Evolutionary conservation across 2,113 vertebrate species (phyloP).

Genomic region (Scopus umbretta): DNA sequence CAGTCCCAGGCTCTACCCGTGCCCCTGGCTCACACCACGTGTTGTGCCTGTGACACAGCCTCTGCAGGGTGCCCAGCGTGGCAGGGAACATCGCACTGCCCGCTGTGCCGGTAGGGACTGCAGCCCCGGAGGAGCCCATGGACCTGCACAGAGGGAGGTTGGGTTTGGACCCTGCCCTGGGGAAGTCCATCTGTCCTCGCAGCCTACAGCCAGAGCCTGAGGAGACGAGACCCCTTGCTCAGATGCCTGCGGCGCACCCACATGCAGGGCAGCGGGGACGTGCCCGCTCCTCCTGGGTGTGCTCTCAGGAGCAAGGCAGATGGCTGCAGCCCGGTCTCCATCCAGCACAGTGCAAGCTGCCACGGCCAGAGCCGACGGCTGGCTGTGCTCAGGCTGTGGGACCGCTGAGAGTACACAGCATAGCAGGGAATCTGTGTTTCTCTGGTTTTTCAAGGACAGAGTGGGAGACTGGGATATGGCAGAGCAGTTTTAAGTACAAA

Average conservation of each 20-base stretch:
- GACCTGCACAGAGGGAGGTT: rapidly evolving
- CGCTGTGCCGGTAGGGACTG: rapidly evolving
- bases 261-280: rapidly evolving
- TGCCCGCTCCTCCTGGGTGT: background rate
- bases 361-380: rapidly evolving
- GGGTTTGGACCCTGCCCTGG: background rate
- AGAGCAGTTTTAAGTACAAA: background rate
- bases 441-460: background rate
- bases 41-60: rapidly evolving
- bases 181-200: background rate
- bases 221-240: rapidly evolving
- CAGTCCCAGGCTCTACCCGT: rapidly evolving
- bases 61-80: rapidly evolving
- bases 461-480: background rate
- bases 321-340: background rate
- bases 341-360: background rate
- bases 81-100: background rate
- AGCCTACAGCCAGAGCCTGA: background rate
- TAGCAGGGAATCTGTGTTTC: background rate
- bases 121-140: rapidly evolving
- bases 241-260: rapidly evolving
- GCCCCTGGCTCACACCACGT: background rate
- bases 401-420: rapidly evolving
- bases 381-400: too few relatives aligned
- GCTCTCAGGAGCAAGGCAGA: background rate